Conservation (phyloP, 2,888 invertebrate genomes). For the Endotricha flammealis region DNA sequence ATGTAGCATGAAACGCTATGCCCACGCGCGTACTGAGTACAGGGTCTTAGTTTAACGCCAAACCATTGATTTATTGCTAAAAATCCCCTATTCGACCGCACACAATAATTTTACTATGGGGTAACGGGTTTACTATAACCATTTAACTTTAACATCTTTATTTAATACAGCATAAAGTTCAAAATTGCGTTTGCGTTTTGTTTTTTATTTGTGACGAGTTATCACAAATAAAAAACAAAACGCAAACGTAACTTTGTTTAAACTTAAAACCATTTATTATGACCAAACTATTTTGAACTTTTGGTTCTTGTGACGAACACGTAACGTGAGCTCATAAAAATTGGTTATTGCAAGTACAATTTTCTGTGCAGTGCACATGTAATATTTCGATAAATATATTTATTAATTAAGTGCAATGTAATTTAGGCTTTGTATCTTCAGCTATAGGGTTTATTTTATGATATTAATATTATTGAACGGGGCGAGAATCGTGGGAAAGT, state of each 20-base stretch:
- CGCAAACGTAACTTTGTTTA: conserved; percentile 3
- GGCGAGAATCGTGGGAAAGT: conserved; percentile 7
- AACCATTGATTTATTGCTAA: conserved; percentile 46
- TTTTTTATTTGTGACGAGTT: too few species aligned
- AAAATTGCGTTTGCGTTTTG: too few species aligned
- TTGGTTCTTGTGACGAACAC: neutral
- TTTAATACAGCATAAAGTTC: conserved; percentile 5
- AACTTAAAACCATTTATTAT: conserved; percentile 2
- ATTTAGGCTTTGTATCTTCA: neutral
- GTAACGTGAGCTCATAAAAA: neutral
- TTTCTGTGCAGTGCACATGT: neutral
- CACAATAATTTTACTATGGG: conserved; percentile 21
- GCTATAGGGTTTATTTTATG: neutral
- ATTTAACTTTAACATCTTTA: neutral
- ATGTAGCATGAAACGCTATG: too few species aligned
- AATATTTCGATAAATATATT: conserved; percentile 4
- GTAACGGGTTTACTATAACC: conserved; percentile 25
- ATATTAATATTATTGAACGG: neutral
- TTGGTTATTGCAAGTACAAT: conserved; percentile 5
- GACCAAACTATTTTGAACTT: conserved; percentile 1
- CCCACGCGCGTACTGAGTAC: too few species aligned
- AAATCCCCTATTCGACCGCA: conserved; percentile 32
- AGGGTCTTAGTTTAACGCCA: conserved; percentile 46
- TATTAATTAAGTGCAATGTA: neutral
- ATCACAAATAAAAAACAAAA: conserved; percentile 5